Base-by-base conservation (phyloP, 2,797 vertebrate species). In the Cossypha heuglini region DNA sequence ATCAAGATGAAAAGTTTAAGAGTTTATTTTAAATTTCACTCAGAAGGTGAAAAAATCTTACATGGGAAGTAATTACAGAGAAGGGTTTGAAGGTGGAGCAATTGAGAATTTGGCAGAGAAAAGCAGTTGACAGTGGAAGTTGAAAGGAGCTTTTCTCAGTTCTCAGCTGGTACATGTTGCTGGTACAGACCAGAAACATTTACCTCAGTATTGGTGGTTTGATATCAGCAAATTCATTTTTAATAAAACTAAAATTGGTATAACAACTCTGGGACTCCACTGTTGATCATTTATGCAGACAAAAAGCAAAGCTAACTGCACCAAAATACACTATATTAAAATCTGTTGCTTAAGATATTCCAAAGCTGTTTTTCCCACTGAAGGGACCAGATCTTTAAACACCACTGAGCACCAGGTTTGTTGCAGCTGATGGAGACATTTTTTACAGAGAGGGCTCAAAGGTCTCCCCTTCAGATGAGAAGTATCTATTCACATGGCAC, bases 101-200 rank as follows among this genome's bases (percentile, higher is more conserved):
- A 25, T 8, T 35, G 51, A 72, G 43, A 80, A 28, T 43, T 11
- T 64, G 88, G 82, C 94, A 94, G 58, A 54, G 61, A 64, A 84
- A 64, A 71, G 11, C 17, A 40, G 40, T 55, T 67, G 81, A 48
- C 13, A 20, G 17, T 38, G 55, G 66, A 51, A 58, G 42, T 58
- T 96, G 88, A 88, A 94, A 95, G 76, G 83, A 91, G 37, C 37
- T 69, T 74, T 84, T 63, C 80, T 67, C 42, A 28, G 88, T 88
- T 83, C 73, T 83, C 75, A 74, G 29, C 42, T 69, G 49, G 46
- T 29, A 42, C 19, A 2, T 0, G 7, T 29, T 48, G 59, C 63
- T 49, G 66, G 31, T 46, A 28, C 19, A 45, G 33, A 64, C 5
- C 51, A 40, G 51, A 8, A 35, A 49, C 6, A 10, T 57, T 66